phyloP scores from a whole-genome alignment of 2,888 invertebrate species.

The Pseudoips prasinana region DNA sequence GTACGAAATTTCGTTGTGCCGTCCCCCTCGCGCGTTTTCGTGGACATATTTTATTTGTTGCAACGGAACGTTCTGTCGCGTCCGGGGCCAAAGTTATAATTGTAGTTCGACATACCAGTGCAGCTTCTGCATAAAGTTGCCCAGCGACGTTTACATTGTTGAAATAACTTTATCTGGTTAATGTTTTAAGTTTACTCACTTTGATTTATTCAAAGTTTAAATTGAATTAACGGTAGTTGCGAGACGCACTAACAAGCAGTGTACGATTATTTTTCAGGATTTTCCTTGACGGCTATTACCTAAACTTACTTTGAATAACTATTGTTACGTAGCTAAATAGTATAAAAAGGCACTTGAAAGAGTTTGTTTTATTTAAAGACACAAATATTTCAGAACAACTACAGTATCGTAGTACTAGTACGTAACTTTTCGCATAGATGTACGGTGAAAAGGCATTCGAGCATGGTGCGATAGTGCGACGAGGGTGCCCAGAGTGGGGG shows the following conservation, averaged over 20 bases:
- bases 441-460: conserved; percentile 66
- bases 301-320: too few relatives aligned
- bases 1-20: conserved; percentile 74
- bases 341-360: too few relatives aligned
- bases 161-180: conserved; percentile 71
- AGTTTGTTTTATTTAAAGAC: conserved; percentile 9
- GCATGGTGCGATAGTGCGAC: conserved; percentile 64
- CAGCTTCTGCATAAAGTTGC: conserved; percentile 75
- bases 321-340: too few relatives aligned
- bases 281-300: too few relatives aligned
- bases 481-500: conserved; percentile 37
- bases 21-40: conserved; percentile 72
- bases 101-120: conserved; percentile 78
- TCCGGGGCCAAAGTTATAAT: conserved; percentile 78
- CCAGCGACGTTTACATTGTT: conserved; percentile 70
- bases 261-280: too few relatives aligned
- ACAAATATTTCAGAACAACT: conserved; percentile 58
- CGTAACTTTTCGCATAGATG: conserved; percentile 64
- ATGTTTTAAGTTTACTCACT: conserved; percentile 62
- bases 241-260: neutral
- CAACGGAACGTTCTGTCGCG: conserved; percentile 66
- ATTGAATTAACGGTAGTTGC: conserved; percentile 25
- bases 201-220: conserved; percentile 33
- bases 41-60: conserved; percentile 79
- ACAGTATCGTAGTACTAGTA: conserved; percentile 45